Evolutionary conservation across 2,113 vertebrate genomes (phyloP).

Genomic region (Tyrannus savana): DNA sequence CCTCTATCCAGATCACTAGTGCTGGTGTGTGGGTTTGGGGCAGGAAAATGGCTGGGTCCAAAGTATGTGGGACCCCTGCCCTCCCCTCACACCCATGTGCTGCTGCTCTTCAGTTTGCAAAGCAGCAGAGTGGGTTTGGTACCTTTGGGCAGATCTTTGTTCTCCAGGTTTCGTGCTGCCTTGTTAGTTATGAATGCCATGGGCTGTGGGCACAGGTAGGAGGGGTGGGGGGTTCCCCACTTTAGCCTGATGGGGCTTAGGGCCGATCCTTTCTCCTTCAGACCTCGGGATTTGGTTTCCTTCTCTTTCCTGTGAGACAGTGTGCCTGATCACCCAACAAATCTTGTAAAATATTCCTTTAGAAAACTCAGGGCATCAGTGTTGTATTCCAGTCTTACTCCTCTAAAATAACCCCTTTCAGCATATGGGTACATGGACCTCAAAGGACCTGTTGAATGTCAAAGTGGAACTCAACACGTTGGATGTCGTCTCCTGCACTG

Average conservation of each 20-base stretch:
- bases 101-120: background rate
- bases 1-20: background rate
- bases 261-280: background rate
- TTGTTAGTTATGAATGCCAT: accelerated
- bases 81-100: background rate
- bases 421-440: accelerated
- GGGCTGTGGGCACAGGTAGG: background rate
- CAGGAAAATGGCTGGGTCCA: background rate
- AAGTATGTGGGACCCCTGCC: background rate
- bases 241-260: background rate
- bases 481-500: background rate
- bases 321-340: accelerated
- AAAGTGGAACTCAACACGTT: background rate
- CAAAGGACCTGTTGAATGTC: background rate
- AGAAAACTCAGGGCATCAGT: background rate
- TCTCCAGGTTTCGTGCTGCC: background rate
- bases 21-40: background rate
- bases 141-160: background rate
- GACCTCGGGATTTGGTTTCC: background rate
- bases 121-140: background rate
- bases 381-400: background rate
- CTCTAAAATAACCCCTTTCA: background rate
- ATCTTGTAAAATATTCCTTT: background rate
- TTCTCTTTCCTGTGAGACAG: background rate
- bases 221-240: accelerated